Evolutionary conservation across 2,113 vertebrate species (phyloP).

Genomic region (Chaenogobius annularis): DNA sequence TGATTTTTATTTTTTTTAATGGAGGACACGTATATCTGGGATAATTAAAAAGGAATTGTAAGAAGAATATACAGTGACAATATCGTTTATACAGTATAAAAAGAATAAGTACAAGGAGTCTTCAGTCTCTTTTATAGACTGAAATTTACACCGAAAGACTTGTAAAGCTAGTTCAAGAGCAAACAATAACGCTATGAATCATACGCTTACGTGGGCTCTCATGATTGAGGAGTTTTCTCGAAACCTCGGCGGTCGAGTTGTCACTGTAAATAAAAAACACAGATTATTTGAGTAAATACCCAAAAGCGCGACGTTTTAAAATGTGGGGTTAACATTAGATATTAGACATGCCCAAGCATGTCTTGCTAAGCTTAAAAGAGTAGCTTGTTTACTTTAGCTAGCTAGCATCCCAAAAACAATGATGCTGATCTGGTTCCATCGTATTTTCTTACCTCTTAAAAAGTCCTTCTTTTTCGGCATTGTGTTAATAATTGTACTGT

Average conservation of each 20-base stretch:
- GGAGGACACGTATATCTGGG: no score
- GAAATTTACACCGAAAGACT: neutral
- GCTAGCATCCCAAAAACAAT: neutral
- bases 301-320: neutral
- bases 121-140: no score
- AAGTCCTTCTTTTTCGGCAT: constrained; percentile 32
- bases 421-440: neutral
- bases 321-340: no score
- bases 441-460: constrained; percentile 27
- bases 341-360: neutral
- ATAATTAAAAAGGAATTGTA: no score
- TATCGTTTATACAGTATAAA: no score
- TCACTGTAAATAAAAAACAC: constrained; percentile 11
- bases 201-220: constrained; percentile 62
- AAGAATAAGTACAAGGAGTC: no score
- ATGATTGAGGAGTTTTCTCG: constrained; percentile 38
- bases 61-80: no score
- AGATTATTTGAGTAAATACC: neutral
- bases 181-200: neutral
- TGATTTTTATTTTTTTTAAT: no score
- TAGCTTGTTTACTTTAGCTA: neutral
- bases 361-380: neutral
- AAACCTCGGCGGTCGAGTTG: neutral
- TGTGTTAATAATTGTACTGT: neutral
- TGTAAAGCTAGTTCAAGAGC: neutral